A percentile compares a stretch with the other conserved stretches of the same genome.
phyloP scores from a whole-genome alignment of 2,113 vertebrate genomes.

The Pantherophis guttatus region DNA sequence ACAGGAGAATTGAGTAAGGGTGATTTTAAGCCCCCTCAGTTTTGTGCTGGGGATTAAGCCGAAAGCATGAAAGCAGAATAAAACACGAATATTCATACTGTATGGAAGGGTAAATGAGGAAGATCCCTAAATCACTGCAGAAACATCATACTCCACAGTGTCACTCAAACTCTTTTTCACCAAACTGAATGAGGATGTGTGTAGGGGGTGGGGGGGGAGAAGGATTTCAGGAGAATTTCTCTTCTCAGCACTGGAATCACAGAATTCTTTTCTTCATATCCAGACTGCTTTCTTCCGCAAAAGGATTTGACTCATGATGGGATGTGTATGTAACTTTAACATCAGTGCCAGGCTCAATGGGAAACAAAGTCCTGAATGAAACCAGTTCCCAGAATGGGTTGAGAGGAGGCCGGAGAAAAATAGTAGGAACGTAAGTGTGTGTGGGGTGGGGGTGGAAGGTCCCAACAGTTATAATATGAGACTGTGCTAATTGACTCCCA shows the following conservation, averaged over 20 bases:
- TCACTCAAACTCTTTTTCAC: background rate
- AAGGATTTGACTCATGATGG: background rate
- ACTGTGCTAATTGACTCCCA: conserved; percentile 2
- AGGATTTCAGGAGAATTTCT: background rate
- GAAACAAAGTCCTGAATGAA: background rate
- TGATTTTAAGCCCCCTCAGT: background rate
- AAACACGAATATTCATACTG: background rate
- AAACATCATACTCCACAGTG: background rate
- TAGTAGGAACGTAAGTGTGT: background rate
- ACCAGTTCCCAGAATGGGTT: background rate
- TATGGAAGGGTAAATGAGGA: background rate
- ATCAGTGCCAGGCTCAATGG: background rate
- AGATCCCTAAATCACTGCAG: background rate
- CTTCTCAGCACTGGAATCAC: background rate
- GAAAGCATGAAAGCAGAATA: background rate
- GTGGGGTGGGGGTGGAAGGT: rapidly evolving
- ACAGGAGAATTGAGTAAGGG: background rate
- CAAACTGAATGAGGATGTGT: background rate
- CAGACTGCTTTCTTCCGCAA: background rate
- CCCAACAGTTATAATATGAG: background rate
- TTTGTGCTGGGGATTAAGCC: background rate
- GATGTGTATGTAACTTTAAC: background rate
- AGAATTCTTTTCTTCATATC: background rate
- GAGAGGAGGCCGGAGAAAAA: background rate
- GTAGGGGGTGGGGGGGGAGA: no score